Evolutionary conservation across 2,113 vertebrate species (phyloP).

Genomic region (Embiotoca jacksoni): DNA sequence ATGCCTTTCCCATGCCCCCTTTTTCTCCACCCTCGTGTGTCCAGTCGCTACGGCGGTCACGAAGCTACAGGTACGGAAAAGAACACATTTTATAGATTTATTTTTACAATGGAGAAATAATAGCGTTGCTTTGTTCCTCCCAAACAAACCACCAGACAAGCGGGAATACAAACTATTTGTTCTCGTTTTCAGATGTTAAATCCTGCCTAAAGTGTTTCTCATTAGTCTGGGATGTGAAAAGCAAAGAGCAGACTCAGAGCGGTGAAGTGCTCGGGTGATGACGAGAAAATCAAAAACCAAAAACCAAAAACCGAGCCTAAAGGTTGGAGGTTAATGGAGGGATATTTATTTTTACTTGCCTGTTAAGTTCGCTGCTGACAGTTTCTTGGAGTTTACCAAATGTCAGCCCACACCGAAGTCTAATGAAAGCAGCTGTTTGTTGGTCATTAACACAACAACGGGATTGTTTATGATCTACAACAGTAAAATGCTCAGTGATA

Average conservation of each 20-base stretch:
- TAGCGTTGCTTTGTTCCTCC: constrained; percentile 73
- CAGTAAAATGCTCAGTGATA: neutral
- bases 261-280: constrained; percentile 22
- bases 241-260: constrained; percentile 10
- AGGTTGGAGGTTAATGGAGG: neutral
- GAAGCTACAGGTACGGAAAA: constrained; percentile 79
- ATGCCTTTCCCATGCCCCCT: constrained; percentile 70
- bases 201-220: constrained; percentile 46
- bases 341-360: neutral
- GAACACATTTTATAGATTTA: constrained; percentile 74
- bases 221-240: constrained; percentile 56
- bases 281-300: neutral
- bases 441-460: neutral
- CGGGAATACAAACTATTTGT: constrained; percentile 57
- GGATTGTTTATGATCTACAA: neutral
- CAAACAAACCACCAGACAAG: constrained; percentile 67
- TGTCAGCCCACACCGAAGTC: neutral
- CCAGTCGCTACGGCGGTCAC: constrained; percentile 41
- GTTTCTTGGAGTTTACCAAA: neutral
- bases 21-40: constrained; percentile 35
- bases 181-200: constrained; percentile 51
- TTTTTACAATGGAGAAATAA: constrained; percentile 67
- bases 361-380: neutral
- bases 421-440: neutral
- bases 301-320: neutral